phyloP scores from a whole-genome alignment of 2,888 invertebrate genomes.

The Itoplectis maculator region DNA sequence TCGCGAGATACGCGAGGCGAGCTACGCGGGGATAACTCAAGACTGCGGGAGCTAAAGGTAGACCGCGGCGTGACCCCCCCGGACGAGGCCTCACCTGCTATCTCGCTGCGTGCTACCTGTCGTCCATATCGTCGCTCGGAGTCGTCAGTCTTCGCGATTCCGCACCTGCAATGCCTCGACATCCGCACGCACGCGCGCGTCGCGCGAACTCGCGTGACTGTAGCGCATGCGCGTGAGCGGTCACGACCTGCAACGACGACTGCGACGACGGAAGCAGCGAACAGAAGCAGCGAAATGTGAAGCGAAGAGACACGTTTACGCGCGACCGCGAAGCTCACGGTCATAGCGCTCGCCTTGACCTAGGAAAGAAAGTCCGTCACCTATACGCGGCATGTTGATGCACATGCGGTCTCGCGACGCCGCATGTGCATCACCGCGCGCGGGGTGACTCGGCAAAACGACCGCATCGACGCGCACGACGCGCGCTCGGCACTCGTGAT shows the following conservation, averaged over 20 bases:
- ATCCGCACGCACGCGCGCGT: background rate
- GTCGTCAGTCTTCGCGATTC: slow-evolving; percentile 68
- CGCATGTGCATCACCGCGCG: background rate
- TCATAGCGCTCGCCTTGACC: slow-evolving; percentile 45
- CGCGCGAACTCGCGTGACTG: slow-evolving; percentile 48
- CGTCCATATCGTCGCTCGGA: slow-evolving; percentile 48
- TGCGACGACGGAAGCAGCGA: background rate
- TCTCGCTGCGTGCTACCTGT: background rate
- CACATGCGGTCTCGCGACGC: background rate
- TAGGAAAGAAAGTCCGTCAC: slow-evolving; percentile 45
- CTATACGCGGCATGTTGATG: background rate
- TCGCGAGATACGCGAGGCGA: background rate
- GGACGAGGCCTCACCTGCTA: slow-evolving; percentile 36
- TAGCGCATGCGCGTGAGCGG: slow-evolving; percentile 33
- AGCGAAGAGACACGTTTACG: slow-evolving; percentile 28
- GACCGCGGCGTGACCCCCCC: slow-evolving; percentile 42
- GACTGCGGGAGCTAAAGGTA: background rate
- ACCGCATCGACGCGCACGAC: slow-evolving; percentile 40
- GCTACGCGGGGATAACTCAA: background rate
- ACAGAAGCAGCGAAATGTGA: too few relatives aligned
- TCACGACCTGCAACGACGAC: too few relatives aligned
- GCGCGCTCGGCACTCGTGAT: slow-evolving; percentile 20
- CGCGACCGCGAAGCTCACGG: slow-evolving; percentile 13
- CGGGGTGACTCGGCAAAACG: background rate
- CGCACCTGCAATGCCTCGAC: slow-evolving; percentile 25